Evolutionary conservation across 2,797 vertebrate species (phyloP).

Genomic region (Rhinatrema bivittatum): DNA sequence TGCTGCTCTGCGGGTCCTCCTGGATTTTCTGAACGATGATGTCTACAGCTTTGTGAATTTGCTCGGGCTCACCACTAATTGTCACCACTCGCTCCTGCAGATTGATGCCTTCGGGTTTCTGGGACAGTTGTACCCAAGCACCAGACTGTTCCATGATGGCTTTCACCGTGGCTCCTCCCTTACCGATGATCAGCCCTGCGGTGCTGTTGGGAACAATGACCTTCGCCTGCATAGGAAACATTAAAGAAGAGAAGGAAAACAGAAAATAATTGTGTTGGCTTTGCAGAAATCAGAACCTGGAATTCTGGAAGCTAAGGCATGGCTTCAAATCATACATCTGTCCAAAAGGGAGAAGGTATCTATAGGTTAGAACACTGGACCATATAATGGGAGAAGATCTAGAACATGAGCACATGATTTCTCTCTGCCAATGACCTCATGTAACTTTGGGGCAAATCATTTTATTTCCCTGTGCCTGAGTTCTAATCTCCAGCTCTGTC

Average conservation of each 20-base stretch:
- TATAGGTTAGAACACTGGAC: too few species aligned
- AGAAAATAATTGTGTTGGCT: too few species aligned
- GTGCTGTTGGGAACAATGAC: conserved; percentile 92
- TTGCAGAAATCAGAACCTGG: too few species aligned
- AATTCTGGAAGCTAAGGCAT: too few species aligned
- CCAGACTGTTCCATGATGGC: conserved; percentile 93
- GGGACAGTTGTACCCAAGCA: conserved; percentile 92
- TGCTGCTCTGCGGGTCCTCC: conserved; percentile 91
- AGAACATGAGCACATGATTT: too few species aligned
- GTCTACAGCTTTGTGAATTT: conserved; percentile 87
- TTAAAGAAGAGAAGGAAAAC: neutral
- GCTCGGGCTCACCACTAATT: conserved; percentile 84
- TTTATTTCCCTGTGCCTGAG: too few species aligned
- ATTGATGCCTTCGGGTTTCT: conserved; percentile 92
- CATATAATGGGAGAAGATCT: too few species aligned
- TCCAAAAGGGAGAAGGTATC: too few species aligned
- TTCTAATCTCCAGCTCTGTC: too few species aligned
- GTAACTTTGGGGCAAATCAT: too few species aligned
- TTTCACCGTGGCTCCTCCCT: conserved; percentile 86
- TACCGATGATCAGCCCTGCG: conserved; percentile 88
- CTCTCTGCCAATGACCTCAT: too few species aligned
- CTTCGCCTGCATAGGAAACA: conserved; percentile 70
- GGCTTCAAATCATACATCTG: too few species aligned
- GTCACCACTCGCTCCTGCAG: conserved; percentile 91
- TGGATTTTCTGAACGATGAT: conserved; percentile 94